Conservation (phyloP, 1,140 invertebrate species). For the Schmidtea mediterranea region DNA sequence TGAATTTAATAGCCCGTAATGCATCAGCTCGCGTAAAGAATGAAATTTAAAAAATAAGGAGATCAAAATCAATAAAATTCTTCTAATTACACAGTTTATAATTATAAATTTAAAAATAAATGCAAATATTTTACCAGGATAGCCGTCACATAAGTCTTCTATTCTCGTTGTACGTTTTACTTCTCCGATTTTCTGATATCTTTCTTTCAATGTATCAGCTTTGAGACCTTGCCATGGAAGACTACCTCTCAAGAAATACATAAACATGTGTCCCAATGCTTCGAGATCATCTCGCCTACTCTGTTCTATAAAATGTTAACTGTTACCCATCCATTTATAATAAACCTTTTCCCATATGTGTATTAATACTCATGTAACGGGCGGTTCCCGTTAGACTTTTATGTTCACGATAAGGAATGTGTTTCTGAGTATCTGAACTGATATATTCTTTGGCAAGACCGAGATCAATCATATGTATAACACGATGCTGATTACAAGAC, state of each 20-base stretch:
- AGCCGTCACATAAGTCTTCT: slow-evolving; percentile 80
- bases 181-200: slow-evolving; percentile 98
- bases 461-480: slow-evolving; percentile 95
- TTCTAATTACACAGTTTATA: too few species aligned
- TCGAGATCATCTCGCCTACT: slow-evolving; percentile 93
- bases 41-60: too few species aligned
- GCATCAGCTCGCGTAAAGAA: too few species aligned
- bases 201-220: slow-evolving; percentile 91
- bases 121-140: slow-evolving; percentile 46
- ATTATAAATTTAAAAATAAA: too few species aligned
- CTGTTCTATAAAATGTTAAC: slow-evolving; percentile 40
- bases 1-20: too few species aligned
- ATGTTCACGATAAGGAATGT: slow-evolving; percentile 98
- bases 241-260: slow-evolving; percentile 95
- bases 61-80: too few species aligned
- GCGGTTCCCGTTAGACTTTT: slow-evolving; percentile 83
- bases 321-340: too few species aligned
- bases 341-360: slow-evolving; percentile 67
- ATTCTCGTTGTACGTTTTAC: slow-evolving; percentile 91
- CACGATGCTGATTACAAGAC: slow-evolving; percentile 87
- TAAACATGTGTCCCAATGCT: slow-evolving; percentile 98
- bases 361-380: slow-evolving; percentile 99
- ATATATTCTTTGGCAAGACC: slow-evolving; percentile 99
- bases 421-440: slow-evolving; percentile 84
- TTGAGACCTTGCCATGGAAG: slow-evolving; percentile 98